Conservation (phyloP, 2,113 vertebrate genomes). For the Gavialis gangeticus region DNA sequence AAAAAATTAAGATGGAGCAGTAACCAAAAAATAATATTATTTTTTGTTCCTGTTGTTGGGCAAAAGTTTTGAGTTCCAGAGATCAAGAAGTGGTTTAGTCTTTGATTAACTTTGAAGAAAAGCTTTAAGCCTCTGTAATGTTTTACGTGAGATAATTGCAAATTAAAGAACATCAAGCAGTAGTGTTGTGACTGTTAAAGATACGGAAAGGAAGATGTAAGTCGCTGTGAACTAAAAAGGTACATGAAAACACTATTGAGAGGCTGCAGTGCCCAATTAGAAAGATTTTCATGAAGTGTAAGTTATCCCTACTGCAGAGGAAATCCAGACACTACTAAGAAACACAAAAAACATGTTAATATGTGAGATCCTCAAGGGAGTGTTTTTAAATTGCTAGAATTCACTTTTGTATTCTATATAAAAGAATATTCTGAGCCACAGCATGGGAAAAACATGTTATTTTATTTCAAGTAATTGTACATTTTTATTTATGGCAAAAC, state of each 20-base stretch:
- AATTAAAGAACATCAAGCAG: not conserved
- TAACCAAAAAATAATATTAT: not conserved
- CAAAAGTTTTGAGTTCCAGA: not conserved
- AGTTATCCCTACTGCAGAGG: not conserved
- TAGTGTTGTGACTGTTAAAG: not conserved
- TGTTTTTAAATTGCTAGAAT: not conserved
- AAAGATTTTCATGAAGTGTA: not conserved
- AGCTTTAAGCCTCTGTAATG: not conserved
- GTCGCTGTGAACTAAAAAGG: not conserved
- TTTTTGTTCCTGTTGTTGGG: not conserved
- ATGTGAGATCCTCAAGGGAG: not conserved
- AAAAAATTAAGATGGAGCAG: not conserved
- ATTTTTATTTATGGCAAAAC: not conserved
- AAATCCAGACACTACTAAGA: not conserved
- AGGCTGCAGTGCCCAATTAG: not conserved
- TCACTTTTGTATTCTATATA: not conserved
- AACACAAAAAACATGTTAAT: not conserved
- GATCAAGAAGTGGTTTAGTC: not conserved
- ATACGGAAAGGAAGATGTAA: not conserved
- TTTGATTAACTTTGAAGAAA: not conserved
- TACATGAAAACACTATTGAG: not conserved
- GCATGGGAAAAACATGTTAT: accelerated
- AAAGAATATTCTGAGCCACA: not conserved
- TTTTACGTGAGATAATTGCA: not conserved
- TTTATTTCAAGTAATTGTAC: not conserved